Conservation (phyloP, 2,113 vertebrate species). For the Dissostichus mawsoni region DNA sequence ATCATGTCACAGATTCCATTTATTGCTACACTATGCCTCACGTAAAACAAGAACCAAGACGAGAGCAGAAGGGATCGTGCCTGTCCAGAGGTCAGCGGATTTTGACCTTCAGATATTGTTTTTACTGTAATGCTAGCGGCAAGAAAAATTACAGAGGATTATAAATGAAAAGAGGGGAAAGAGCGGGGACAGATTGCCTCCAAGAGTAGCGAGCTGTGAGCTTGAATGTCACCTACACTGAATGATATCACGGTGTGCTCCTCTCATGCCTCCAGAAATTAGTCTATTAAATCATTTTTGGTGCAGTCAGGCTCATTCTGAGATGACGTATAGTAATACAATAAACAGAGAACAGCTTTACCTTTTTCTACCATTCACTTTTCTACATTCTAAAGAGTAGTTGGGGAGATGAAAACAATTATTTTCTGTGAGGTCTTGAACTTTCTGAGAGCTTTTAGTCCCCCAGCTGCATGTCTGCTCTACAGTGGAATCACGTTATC, state of each 20-base stretch:
- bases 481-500: constrained; percentile 20
- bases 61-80: constrained; percentile 7
- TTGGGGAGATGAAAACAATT: neutral
- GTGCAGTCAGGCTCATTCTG: constrained; percentile 1
- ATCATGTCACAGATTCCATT: constrained; percentile 36
- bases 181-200: constrained; percentile 17
- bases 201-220: constrained; percentile 8
- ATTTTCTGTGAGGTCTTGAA: constrained; percentile 14
- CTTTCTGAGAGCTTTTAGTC: neutral
- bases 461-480: neutral
- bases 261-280: constrained; percentile 28
- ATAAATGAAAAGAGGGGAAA: constrained; percentile 51
- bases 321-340: neutral
- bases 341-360: neutral
- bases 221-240: constrained; percentile 62
- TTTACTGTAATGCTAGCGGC: constrained; percentile 23
- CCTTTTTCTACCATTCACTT: neutral
- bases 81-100: constrained; percentile 31
- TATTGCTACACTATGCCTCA: constrained; percentile 17
- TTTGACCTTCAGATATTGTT: constrained; percentile 58
- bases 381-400: constrained; percentile 6
- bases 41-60: constrained; percentile 14
- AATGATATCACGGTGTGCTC: constrained; percentile 30
- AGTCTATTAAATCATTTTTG: constrained; percentile 35
- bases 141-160: constrained; percentile 41